Base-by-base conservation (phyloP, 2,888 invertebrate species). In the Synanthedon andrenaeformis region DNA sequence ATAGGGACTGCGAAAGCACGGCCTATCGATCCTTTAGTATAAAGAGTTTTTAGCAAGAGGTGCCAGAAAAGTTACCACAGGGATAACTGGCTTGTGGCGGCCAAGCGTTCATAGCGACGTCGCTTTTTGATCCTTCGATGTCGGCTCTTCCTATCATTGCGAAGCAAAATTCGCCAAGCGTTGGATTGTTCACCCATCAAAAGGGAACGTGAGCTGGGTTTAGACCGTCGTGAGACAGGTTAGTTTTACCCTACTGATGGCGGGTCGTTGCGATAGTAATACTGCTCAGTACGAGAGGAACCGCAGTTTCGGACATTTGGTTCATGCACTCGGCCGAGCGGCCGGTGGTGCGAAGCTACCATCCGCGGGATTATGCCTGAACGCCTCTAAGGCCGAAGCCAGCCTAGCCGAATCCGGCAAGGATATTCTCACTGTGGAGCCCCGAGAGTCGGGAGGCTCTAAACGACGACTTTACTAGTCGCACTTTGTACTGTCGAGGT, bases 71-170 rank as follows among this genome's bases (percentile, higher is more conserved):
- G 90, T 91, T 91, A 90, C 90, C 90, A 90, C 89, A 90, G 90
- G 90, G 90, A 90, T 90, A 89, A 89, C 19, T 90, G 89, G 88
- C 88, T 90, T 89, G 89, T 89, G 89, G 89, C 89, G 85, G 17
- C 49, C n/a, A 49, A 49, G 17, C 49, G 49, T 49, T 49, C 49
- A 42, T 42, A 42, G 49, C 49, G 89, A 91, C 90, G 89, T 90
- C 82, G 89, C 89, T 90, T 90, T 90, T 91, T 90, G 90, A 90
- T 91, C 89, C 87, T 90, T 92, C 90, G 90, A 91, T 91, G 89
- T 91, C 91, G 90, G 90, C 90, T 92, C 88, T 49, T 49, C 17
- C 49, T 17, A 49, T 49, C 49, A 49, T 49, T 49, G 49, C 49
- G 49, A 49, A 49, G 49, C 49, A 49, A 17, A 49, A 49, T 49